Conservation (phyloP, 1,140 invertebrate genomes). For the Tachypleus tridentatus region DNA sequence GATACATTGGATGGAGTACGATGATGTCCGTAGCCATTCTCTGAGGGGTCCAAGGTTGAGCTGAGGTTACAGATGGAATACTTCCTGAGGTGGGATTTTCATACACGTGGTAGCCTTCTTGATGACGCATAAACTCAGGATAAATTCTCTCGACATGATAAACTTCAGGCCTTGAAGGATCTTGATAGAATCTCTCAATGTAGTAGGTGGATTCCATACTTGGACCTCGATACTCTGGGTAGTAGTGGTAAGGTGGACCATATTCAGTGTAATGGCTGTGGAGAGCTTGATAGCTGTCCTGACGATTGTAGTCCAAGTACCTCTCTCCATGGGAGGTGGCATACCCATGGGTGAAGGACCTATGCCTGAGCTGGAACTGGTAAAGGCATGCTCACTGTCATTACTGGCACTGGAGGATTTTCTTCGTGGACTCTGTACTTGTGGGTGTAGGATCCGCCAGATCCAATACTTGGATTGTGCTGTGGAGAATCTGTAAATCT, state of each 20-base stretch:
- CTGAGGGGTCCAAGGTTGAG: conserved; percentile 26
- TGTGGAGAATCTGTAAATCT: conserved; percentile 64
- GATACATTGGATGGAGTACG: conserved; percentile 57
- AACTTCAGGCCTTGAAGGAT: conserved; percentile 15
- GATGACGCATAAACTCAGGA: conserved; percentile 23
- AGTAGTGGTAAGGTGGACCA: conserved; percentile 16
- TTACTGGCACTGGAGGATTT: conserved; percentile 52
- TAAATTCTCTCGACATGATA: conserved; percentile 25
- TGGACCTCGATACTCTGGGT: conserved; percentile 16
- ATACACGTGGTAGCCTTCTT: conserved; percentile 25
- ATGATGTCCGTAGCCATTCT: conserved; percentile 38
- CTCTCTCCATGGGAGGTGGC: conserved; percentile 3
- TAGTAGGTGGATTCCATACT: conserved; percentile 11
- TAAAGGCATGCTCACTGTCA: conserved; percentile 35
- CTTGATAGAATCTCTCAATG: conserved; percentile 17
- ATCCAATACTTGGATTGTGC: conserved; percentile 39
- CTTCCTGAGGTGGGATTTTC: conserved; percentile 25
- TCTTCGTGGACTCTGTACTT: conserved; percentile 40
- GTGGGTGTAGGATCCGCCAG: conserved; percentile 21
- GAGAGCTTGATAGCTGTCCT: neutral
- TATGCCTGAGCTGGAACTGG: conserved; percentile 24
- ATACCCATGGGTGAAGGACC: conserved; percentile 17
- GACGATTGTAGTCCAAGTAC: conserved; percentile 3
- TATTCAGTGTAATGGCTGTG: too few species aligned
- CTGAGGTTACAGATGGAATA: conserved; percentile 11